These are phyloP conservation scores for Champsocephalus esox DNA, from an alignment of 2,797 vertebrate species.

Conservation along the genomic window DNA sequence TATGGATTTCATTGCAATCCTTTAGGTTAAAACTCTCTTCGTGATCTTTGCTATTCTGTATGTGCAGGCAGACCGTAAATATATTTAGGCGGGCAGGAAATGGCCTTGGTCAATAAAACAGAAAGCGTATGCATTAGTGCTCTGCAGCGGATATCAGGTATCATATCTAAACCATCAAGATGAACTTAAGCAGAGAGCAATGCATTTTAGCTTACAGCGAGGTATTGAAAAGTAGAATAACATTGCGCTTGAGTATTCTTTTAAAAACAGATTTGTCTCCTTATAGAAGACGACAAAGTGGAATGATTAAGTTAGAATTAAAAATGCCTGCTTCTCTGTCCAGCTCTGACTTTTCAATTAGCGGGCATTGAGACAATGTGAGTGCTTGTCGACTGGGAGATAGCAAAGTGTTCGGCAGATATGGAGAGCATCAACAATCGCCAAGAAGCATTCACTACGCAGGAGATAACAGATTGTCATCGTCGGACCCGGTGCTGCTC, in stretches of 20 bases:
- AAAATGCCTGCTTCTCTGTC: constrained; percentile 23
- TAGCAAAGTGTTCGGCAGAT: constrained; percentile 24
- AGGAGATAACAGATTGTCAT: constrained; percentile 37
- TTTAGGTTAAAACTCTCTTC: constrained; percentile 5
- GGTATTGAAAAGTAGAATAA: constrained; percentile 44
- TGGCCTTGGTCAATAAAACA: constrained; percentile 66
- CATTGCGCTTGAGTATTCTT: constrained; percentile 14
- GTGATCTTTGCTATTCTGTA: constrained; percentile 16
- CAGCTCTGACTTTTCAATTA: constrained; percentile 47
- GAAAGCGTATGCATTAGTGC: constrained; percentile 67
- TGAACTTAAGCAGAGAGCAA: constrained; percentile 37
- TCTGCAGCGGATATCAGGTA: constrained; percentile 66
- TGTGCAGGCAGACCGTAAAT: constrained; percentile 32
- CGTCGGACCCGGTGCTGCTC: constrained; percentile 24
- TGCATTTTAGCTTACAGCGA: constrained; percentile 31
- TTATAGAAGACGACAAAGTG: constrained; percentile 20
- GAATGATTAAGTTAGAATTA: constrained; percentile 50
- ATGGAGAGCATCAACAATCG: constrained; percentile 39
- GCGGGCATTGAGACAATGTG: constrained; percentile 4
- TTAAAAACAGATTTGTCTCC: constrained; percentile 18
- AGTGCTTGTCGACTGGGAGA: constrained; percentile 36
- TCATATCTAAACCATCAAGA: constrained; percentile 58
- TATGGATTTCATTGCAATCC: neutral
- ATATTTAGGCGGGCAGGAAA: constrained; percentile 67
- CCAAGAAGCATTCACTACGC: constrained; percentile 21